Percentiles rank a stretch among this genome's conserved stretches.
Conservation (phyloP, 2,113 vertebrate species). For the Opisthocomus hoazin region DNA sequence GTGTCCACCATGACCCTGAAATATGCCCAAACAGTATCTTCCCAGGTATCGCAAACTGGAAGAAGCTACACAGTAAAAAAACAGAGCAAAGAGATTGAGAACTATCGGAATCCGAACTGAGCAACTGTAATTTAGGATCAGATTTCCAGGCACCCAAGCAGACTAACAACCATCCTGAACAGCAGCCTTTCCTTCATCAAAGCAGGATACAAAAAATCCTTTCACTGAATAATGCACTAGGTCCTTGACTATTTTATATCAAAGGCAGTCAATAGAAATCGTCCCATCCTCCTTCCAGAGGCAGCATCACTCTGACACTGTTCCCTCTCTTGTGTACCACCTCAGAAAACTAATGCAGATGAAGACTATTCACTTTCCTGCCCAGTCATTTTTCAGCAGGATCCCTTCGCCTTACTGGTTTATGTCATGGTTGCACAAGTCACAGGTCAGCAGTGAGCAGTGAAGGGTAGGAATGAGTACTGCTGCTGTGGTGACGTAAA, state of each 20-base stretch:
- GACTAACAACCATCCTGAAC: not conserved
- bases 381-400: not conserved
- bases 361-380: not conserved
- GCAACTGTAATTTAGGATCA: not conserved
- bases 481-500: not conserved
- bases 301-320: not conserved
- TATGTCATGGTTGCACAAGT: not conserved
- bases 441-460: not conserved
- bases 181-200: not conserved
- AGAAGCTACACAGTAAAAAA: slow-evolving; percentile 76
- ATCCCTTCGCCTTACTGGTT: not conserved
- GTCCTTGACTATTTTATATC: not conserved
- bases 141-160: not conserved
- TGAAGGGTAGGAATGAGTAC: not conserved
- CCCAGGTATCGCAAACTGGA: slow-evolving; percentile 93
- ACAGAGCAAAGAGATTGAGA: not conserved
- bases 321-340: not conserved
- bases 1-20: slow-evolving; percentile 96
- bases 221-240: not conserved
- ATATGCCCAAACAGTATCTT: slow-evolving; percentile 94
- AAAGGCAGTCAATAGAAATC: not conserved
- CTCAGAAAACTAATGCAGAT: not conserved
- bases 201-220: not conserved
- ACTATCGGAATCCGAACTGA: not conserved
- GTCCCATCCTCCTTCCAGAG: not conserved